These are phyloP conservation scores for Setipinna tenuifilis DNA, from an alignment of 2,797 vertebrate genomes.

Conservation along the genomic window DNA sequence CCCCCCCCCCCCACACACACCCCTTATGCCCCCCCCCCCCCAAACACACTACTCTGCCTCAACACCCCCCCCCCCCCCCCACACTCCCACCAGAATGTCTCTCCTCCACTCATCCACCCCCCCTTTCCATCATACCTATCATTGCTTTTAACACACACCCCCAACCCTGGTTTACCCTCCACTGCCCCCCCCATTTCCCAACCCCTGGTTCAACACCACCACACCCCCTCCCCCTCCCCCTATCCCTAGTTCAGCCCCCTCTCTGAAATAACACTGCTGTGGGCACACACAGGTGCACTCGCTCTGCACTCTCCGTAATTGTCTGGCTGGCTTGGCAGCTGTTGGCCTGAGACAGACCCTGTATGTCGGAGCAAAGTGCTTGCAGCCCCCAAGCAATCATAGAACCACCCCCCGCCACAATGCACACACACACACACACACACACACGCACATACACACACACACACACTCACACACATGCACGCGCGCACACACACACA, in stretches of 20 bases:
- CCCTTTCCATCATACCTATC: too few relatives aligned
- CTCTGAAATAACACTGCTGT: background rate
- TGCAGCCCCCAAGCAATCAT: background rate
- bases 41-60: too few relatives aligned
- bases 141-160: too few relatives aligned
- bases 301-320: conserved; percentile 1
- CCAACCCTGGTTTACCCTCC: background rate
- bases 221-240: too few relatives aligned
- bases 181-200: background rate
- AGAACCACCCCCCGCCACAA: background rate
- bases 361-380: conserved; percentile 1
- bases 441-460: conserved; percentile 31
- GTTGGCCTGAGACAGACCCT: background rate
- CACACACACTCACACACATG: background rate
- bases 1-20: background rate
- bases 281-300: background rate
- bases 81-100: too few relatives aligned
- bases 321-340: background rate
- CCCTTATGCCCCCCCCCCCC: too few relatives aligned
- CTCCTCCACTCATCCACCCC: too few relatives aligned
- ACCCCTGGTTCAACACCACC: background rate
- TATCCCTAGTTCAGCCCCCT: background rate
- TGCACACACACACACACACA: conserved; percentile 35
- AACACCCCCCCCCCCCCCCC: too few relatives aligned
- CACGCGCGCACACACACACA: conserved; percentile 41